These are phyloP conservation scores for Hephaestus fuliginosus DNA, from an alignment of 2,797 vertebrate species.

Conservation along the genomic window DNA sequence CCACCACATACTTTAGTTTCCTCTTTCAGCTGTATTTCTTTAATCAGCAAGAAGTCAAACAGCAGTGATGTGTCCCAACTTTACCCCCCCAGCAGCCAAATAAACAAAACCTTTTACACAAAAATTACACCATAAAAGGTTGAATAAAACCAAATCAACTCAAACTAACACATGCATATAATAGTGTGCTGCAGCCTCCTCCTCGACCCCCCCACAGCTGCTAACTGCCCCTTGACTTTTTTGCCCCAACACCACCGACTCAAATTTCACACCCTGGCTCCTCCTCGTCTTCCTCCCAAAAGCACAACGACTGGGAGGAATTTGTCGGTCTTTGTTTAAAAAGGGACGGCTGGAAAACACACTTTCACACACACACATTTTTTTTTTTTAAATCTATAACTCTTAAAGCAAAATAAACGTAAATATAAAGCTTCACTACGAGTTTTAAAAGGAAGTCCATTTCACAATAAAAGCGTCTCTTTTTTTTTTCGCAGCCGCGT, in stretches of 20 bases:
- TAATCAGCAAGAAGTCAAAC: not conserved
- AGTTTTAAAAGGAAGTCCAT: not conserved
- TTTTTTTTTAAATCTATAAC: too few species aligned
- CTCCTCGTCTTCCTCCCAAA: slow-evolving; percentile 86
- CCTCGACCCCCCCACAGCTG: slow-evolving; percentile 64
- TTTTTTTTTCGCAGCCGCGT: too few species aligned
- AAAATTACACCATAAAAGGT: not conserved
- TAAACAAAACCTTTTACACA: not conserved
- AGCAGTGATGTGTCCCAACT: not conserved
- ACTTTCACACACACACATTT: not conserved
- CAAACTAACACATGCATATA: not conserved
- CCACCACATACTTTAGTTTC: too few species aligned
- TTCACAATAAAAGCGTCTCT: too few species aligned
- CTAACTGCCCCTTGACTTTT: slow-evolving; percentile 67
- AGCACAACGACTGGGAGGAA: slow-evolving; percentile 75
- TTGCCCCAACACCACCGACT: slow-evolving; percentile 74
- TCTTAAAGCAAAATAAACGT: slow-evolving; percentile 19
- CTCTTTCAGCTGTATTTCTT: too few species aligned
- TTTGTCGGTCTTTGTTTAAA: slow-evolving; percentile 85
- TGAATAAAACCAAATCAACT: not conserved
- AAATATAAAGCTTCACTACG: not conserved
- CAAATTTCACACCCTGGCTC: slow-evolving; percentile 86
- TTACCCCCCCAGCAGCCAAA: not conserved
- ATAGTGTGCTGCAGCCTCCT: slow-evolving; percentile 34
- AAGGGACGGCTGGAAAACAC: slow-evolving; percentile 66